Evolutionary conservation across 2,113 vertebrate genomes (phyloP), one percentile per base, ranked within the genome.

Genomic region (Desmodus rotundus): DNA sequence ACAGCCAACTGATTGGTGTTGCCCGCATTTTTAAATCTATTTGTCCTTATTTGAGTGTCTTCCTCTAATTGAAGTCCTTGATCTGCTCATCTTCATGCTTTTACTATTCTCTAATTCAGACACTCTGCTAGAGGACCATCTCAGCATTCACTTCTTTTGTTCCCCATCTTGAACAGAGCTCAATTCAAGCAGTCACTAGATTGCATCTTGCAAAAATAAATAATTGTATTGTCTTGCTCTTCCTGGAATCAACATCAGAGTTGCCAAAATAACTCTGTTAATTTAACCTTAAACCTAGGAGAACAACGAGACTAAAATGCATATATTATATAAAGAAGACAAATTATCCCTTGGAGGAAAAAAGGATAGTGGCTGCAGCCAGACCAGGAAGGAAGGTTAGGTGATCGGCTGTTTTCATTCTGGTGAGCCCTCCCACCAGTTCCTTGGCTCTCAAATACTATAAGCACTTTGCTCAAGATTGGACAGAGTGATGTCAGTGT

Each of bases 381-480:
- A 82, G 45, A 73, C 11, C n/a, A 58, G 84, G 67, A 36, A 74
- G n/a, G 41, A 92, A n/a, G 36, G 6, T 22, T 90, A 85, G 9
- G 13, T 38, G 15, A 52, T 2, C 41, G 41, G 63, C 73, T 68
- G 3, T 58, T 92, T 76, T 72, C 15, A 5, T n/a, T 52, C 33
- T 61, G 20, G 31, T 2, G 47, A 45, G 36, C 0, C 0, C 63
- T 77, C 26, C 52, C 33, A 28, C 54, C n/a, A 61, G 13, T 26
- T 67, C 41, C 56, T 84, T 14, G 6, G 54, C 41, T 72, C 38
- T 85, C 80, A 61, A n/a, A 45, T 14, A 56, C 70, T 81, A 22
- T 65, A 41, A 67, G 17, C 16, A 76, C 20, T 90, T 78, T 97
- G 56, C 91, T 93, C 78, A 87, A 94, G 63, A 93, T 81, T 28